phyloP scores from a whole-genome alignment of 1,140 invertebrate genomes.

The Limonius californicus region DNA sequence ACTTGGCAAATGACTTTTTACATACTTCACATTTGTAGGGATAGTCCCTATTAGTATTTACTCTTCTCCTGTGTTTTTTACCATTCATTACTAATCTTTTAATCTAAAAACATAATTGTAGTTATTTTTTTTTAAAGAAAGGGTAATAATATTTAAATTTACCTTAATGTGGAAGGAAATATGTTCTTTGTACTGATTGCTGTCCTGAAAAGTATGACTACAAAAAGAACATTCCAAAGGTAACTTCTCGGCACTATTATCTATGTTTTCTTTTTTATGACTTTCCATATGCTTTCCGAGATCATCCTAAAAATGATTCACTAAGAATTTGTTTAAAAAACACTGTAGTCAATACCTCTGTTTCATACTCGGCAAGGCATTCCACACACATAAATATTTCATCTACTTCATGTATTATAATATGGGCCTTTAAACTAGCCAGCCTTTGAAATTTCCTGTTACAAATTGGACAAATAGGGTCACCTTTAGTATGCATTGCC shows the following conservation, averaged over 20 bases:
- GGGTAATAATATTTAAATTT: constrained; percentile 1
- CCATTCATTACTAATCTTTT: constrained; percentile 26
- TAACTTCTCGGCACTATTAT: constrained; percentile 31
- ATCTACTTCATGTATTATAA: constrained; percentile 65
- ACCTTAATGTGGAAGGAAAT: constrained; percentile 56
- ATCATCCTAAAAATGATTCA: constrained; percentile 48
- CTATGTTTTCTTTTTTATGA: constrained; percentile 48
- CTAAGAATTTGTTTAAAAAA: not conserved
- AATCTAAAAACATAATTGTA: constrained; percentile 26
- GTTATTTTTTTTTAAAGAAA: constrained; percentile 15
- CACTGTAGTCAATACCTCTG: constrained; percentile 51
- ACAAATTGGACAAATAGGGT: constrained; percentile 63
- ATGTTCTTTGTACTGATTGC: constrained; percentile 43
- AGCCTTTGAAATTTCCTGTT: constrained; percentile 59
- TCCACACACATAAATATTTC: constrained; percentile 65
- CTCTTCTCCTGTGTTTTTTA: constrained; percentile 26
- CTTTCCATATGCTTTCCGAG: constrained; percentile 52
- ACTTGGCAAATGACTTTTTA: constrained; percentile 56
- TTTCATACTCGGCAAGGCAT: constrained; percentile 66
- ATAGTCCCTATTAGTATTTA: constrained; percentile 27
- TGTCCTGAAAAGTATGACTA: constrained; percentile 36
- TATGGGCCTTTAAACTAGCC: constrained; percentile 68
- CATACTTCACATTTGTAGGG: constrained; percentile 51
- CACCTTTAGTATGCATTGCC: constrained; percentile 56
- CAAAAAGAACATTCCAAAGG: constrained; percentile 38